A percentile compares a stretch with the other conserved stretches of the same genome.
Conservation (phyloP, 2,888 invertebrate species). For the Dichetophora obliterata region DNA sequence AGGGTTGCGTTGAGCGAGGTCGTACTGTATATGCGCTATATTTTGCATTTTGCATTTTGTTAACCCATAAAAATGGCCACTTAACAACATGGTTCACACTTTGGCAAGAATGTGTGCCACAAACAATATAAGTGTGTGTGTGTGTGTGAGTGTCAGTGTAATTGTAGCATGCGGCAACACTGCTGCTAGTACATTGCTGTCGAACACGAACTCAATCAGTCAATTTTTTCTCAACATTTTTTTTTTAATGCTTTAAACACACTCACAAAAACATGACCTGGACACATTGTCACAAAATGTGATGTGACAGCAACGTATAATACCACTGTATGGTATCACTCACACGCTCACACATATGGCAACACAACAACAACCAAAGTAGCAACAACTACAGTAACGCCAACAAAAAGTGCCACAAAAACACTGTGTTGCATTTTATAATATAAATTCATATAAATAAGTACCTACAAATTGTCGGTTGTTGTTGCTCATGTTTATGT, state of each 20-base stretch:
- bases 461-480: too few relatives aligned
- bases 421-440: not conserved
- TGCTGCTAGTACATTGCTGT: not conserved
- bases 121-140: too few relatives aligned
- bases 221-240: not conserved
- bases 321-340: not conserved
- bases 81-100: conserved; percentile 30
- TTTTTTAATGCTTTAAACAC: not conserved
- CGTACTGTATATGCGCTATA: not conserved
- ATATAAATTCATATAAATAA: not conserved
- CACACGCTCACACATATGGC: not conserved
- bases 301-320: not conserved
- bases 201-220: conserved; percentile 8
- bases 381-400: not conserved
- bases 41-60: conserved; percentile 1
- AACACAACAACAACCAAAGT: not conserved
- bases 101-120: not conserved
- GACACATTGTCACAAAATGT: not conserved
- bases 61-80: conserved; percentile 16
- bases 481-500: too few relatives aligned
- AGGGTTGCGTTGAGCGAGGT: too few relatives aligned
- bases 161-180: too few relatives aligned
- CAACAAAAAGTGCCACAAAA: not conserved
- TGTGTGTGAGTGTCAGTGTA: too few relatives aligned
- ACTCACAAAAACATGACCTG: not conserved